phyloP scores from a whole-genome alignment of 2,797 vertebrate genomes.

The Pyrrhura leucotis region DNA sequence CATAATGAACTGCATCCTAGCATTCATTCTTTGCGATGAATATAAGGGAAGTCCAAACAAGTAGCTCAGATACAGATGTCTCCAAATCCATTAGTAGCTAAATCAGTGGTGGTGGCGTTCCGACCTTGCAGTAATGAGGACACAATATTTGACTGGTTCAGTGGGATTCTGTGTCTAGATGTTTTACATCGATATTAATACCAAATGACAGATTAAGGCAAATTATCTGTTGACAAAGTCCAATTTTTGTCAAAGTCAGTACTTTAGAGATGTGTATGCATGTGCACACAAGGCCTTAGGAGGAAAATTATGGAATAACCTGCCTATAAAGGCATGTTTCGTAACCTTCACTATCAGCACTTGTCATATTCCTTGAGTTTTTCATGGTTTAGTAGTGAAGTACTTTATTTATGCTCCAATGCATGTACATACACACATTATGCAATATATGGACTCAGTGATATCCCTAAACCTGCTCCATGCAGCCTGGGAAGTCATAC shows the following conservation, averaged over 20 bases:
- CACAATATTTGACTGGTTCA: background rate
- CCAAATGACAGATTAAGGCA: background rate
- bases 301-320: background rate
- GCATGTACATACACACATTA: background rate
- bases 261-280: accelerated
- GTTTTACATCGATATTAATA: background rate
- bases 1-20: background rate
- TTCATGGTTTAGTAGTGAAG: background rate
- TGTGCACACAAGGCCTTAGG: background rate
- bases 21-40: background rate
- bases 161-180: background rate
- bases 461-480: background rate
- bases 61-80: background rate
- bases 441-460: background rate
- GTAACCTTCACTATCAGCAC: background rate
- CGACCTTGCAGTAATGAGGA: background rate
- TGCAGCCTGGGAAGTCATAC: background rate
- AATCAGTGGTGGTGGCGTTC: background rate
- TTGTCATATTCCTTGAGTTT: background rate
- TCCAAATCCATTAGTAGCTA: background rate
- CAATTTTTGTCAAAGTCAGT: background rate
- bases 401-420: background rate
- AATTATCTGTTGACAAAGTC: background rate
- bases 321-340: background rate
- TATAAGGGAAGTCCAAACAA: background rate